These are phyloP conservation scores for Ophioderma brevispina DNA, from an alignment of 35 echinoderm and acorn worm species.

Conservation along the genomic window DNA sequence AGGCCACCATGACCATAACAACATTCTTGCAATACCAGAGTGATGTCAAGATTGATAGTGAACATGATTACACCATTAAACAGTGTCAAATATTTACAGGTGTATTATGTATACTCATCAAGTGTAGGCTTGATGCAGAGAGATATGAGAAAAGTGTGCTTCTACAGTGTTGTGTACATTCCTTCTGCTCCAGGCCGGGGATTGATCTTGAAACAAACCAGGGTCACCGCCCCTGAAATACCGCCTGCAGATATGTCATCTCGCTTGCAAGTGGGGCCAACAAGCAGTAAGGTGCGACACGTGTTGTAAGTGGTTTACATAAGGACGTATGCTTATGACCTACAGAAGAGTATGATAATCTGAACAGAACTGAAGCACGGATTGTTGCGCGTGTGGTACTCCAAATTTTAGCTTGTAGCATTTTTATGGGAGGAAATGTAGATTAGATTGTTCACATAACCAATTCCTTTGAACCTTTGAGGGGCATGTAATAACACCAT, in stretches of 20 bases:
- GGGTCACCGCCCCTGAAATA: slow-evolving; percentile 9
- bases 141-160: neutral
- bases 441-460: neutral
- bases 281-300: slow-evolving; percentile 32
- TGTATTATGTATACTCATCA: neutral
- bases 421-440: neutral
- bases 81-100: neutral
- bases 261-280: slow-evolving; percentile 36
- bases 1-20: neutral
- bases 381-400: neutral
- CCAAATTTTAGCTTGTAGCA: neutral
- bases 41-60: neutral
- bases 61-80: neutral
- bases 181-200: slow-evolving; percentile 7
- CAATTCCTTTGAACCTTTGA: neutral
- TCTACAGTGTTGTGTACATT: neutral
- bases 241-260: slow-evolving; percentile 8
- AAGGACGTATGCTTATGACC: slow-evolving; percentile 17
- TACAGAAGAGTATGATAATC: neutral
- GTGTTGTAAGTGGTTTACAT: slow-evolving; percentile 7
- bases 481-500: neutral
- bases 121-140: neutral
- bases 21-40: no score
- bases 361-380: neutral
- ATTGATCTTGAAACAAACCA: slow-evolving; percentile 25